Evolutionary conservation across 1,140 invertebrate genomes (phyloP).

Genomic region (Caenorhabditis tropicalis): DNA sequence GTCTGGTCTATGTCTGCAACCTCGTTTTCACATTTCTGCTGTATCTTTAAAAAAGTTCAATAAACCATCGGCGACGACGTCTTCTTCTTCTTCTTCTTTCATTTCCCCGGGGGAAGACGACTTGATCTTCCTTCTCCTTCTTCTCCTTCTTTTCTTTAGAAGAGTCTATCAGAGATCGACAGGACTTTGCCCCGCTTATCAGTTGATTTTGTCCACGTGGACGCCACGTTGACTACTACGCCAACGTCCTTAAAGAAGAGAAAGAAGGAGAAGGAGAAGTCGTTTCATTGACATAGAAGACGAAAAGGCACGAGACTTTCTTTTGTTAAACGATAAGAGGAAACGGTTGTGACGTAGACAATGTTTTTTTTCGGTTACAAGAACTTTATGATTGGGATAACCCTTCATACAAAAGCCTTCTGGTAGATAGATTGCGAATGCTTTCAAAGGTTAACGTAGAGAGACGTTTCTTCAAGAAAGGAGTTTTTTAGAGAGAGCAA

Average conservation of each 20-base stretch:
- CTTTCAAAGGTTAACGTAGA: too few relatives aligned
- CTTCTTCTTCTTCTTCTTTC: not conserved
- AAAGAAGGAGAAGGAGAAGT: too few relatives aligned
- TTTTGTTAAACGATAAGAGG: constrained; percentile 1
- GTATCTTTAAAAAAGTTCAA: constrained; percentile 31
- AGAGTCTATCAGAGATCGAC: constrained; percentile 32
- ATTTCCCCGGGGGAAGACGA: not conserved
- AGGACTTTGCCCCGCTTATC: constrained; percentile 26
- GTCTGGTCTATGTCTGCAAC: constrained; percentile 25
- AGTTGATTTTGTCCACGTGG: constrained; percentile 18
- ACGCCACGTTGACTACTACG: constrained; percentile 24
- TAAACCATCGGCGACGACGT: constrained; percentile 6
- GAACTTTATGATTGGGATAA: not conserved
- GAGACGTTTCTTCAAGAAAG: too few relatives aligned
- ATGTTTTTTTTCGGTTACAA: not conserved
- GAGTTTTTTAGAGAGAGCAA: too few relatives aligned
- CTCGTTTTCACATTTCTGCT: constrained; percentile 25
- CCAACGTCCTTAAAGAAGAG: not conserved
- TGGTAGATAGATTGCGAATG: too few relatives aligned
- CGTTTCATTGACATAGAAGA: constrained; percentile 1
- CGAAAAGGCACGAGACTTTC: not conserved
- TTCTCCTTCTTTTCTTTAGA: not conserved
- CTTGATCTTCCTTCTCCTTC: not conserved
- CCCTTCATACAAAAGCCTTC: too few relatives aligned
- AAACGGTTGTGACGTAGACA: constrained; percentile 22